Conservation (phyloP, 1,140 invertebrate genomes). For the Megalopta genalis region DNA sequence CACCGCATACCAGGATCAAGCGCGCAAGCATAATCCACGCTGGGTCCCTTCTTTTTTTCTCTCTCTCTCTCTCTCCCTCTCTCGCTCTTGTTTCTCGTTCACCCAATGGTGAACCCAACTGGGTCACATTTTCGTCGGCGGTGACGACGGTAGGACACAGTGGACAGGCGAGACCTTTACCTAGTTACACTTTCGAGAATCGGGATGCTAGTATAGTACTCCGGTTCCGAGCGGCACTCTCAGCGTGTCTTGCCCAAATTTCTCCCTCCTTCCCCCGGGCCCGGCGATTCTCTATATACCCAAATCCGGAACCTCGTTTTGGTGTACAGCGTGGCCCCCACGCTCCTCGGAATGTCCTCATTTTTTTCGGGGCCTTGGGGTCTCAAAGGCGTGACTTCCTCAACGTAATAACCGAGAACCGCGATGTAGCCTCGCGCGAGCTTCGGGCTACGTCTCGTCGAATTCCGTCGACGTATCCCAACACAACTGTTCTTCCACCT, state of each 20-base stretch:
- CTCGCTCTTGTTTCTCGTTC: neutral
- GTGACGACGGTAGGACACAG: slow-evolving; percentile 23
- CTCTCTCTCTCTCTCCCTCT: neutral
- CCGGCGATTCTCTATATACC: neutral
- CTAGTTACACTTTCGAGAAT: slow-evolving; percentile 58
- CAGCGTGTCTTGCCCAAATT: slow-evolving; percentile 12
- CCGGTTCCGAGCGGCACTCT: neutral
- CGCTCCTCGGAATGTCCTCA: slow-evolving; percentile 68
- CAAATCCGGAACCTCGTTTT: slow-evolving; percentile 57
- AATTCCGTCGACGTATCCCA: slow-evolving; percentile 56
- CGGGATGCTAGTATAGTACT: slow-evolving; percentile 15
- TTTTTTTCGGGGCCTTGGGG: slow-evolving; percentile 66
- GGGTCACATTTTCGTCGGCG: slow-evolving; percentile 44
- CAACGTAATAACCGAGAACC: slow-evolving; percentile 52
- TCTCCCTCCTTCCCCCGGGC: slow-evolving; percentile 8
- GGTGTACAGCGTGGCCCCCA: slow-evolving; percentile 18
- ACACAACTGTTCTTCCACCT: neutral
- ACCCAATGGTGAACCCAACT: slow-evolving; percentile 15
- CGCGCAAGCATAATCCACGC: neutral
- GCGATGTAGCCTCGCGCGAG: slow-evolving; percentile 30
- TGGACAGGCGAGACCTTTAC: slow-evolving; percentile 34
- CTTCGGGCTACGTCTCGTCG: slow-evolving; percentile 43
- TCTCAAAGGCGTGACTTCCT: slow-evolving; percentile 69
- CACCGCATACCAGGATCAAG: slow-evolving; percentile 29
- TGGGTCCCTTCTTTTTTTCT: too few species aligned